Conservation (phyloP, 2,113 vertebrate genomes). For the Spea multiplicata region DNA sequence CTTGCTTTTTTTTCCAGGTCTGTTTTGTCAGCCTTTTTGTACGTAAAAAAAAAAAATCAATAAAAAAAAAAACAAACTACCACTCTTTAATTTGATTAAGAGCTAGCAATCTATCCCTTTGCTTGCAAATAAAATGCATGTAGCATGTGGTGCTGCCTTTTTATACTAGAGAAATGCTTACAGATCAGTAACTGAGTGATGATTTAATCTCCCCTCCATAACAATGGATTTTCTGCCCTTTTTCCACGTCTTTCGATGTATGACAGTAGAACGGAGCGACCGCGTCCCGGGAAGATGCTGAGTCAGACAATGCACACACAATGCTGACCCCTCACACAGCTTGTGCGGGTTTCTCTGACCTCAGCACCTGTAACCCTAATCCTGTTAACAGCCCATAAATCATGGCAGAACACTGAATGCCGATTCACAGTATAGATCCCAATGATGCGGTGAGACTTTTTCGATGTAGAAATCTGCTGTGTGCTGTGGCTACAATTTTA, state of each 20-base stretch:
- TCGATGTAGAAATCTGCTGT: neutral
- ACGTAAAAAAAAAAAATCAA: too few relatives aligned
- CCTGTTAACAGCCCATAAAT: slow-evolving; percentile 26
- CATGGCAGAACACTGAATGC: slow-evolving; percentile 38
- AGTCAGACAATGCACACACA: slow-evolving; percentile 37
- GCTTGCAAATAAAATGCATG: too few relatives aligned
- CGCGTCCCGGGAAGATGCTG: slow-evolving; percentile 32
- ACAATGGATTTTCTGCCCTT: slow-evolving; percentile 36
- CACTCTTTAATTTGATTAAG: too few relatives aligned
- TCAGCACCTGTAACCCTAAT: slow-evolving; percentile 45
- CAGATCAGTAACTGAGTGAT: slow-evolving; percentile 1
- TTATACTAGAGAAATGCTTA: neutral
- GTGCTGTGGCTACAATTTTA: too few relatives aligned
- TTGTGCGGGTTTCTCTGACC: slow-evolving; percentile 14
- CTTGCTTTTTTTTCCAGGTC: too few relatives aligned
- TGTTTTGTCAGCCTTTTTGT: too few relatives aligned
- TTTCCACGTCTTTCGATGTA: neutral
- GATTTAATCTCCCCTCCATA: slow-evolving; percentile 20
- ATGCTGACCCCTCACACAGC: slow-evolving; percentile 27
- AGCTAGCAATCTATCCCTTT: too few relatives aligned
- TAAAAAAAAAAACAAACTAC: too few relatives aligned
- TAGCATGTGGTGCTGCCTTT: neutral
- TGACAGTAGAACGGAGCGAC: slow-evolving; percentile 5
- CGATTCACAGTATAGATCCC: slow-evolving; percentile 19
- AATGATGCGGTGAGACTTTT: neutral